phyloP scores from a whole-genome alignment of 1,140 invertebrate genomes.

The Acromyrmex charruanus region DNA sequence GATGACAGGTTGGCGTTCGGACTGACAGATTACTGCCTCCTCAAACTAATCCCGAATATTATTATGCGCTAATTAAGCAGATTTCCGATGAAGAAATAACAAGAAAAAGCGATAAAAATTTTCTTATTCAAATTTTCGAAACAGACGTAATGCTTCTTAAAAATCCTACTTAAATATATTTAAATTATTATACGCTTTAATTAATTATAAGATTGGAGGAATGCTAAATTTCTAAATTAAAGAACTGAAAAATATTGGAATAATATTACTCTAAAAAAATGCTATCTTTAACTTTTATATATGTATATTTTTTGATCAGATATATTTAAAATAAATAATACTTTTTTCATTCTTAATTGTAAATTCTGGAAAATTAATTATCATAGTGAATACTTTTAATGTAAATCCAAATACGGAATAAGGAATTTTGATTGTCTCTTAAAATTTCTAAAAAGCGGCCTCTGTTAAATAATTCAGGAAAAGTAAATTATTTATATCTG shows the following conservation, averaged over 20 bases:
- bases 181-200: neutral
- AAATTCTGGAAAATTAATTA: neutral
- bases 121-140: neutral
- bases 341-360: neutral
- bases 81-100: neutral
- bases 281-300: neutral
- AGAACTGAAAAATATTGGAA: neutral
- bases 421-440: too few species aligned
- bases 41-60: slow-evolving; percentile 39
- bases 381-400: neutral
- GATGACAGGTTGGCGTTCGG: slow-evolving; percentile 41
- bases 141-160: neutral
- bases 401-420: neutral
- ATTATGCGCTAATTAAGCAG: slow-evolving; percentile 39
- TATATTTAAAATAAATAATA: neutral
- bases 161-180: neutral
- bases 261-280: neutral
- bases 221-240: neutral
- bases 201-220: neutral
- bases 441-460: too few species aligned
- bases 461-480: too few species aligned
- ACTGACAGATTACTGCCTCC: slow-evolving; percentile 38
- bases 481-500: too few species aligned
- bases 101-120: neutral
- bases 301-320: neutral